Conservation (phyloP, 1,140 invertebrate genomes). For the Hylyphantes graminicola region DNA sequence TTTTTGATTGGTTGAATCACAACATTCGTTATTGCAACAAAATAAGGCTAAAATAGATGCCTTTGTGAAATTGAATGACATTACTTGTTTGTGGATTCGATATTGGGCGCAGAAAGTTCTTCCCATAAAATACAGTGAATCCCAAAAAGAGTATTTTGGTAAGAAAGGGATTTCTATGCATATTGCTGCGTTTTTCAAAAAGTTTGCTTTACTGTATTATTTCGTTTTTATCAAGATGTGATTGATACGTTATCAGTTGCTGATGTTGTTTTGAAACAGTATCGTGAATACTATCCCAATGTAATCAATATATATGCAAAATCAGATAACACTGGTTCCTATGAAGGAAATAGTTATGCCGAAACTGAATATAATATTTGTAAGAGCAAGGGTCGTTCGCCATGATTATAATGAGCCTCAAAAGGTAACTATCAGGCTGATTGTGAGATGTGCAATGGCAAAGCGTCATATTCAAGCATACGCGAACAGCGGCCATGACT, state of each 20-base stretch:
- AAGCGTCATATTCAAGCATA: no score
- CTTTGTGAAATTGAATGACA: not conserved
- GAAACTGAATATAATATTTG: not conserved
- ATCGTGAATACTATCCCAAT: not conserved
- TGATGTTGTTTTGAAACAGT: not conserved
- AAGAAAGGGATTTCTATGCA: not conserved
- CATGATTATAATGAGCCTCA: not conserved
- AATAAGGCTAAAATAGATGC: no score
- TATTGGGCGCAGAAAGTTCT: not conserved
- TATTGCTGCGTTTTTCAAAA: not conserved
- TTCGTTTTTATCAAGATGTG: not conserved
- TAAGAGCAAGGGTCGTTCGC: not conserved
- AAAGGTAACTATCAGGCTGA: no score
- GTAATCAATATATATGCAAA: no score
- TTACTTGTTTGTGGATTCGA: not conserved
- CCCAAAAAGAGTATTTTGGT: not conserved
- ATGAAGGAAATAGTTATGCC: no score
- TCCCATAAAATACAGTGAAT: not conserved
- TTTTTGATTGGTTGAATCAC: no score
- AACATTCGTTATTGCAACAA: no score
- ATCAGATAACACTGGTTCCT: no score
- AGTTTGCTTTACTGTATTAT: not conserved
- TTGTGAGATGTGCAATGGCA: no score
- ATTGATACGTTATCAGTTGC: not conserved
- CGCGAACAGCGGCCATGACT: no score